A percentile compares a stretch with the other conserved stretches of the same genome.
phyloP scores from a whole-genome alignment of 2,113 vertebrate genomes.

The Otis tarda region DNA sequence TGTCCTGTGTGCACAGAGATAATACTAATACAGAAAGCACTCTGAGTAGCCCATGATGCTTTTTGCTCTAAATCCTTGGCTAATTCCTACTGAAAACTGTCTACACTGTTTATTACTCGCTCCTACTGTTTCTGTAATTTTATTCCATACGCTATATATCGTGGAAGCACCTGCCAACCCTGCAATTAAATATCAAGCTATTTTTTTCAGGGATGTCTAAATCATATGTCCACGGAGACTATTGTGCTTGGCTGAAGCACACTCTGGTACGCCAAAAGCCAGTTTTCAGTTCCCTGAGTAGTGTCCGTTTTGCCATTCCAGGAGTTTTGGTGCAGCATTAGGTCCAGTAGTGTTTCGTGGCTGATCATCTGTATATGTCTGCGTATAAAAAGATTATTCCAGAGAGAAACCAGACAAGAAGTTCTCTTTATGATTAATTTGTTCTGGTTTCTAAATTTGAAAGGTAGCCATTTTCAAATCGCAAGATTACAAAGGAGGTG shows the following conservation, averaged over 20 bases:
- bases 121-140: neutral
- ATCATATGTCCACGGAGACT: neutral
- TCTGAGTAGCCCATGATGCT: neutral
- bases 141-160: neutral
- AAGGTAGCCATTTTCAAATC: neutral
- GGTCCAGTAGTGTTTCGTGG: neutral
- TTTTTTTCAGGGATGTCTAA: neutral
- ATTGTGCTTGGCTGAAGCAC: neutral
- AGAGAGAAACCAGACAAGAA: neutral
- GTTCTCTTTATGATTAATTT: neutral
- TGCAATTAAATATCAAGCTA: neutral
- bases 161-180: neutral
- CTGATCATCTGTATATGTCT: neutral
- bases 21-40: neutral
- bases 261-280: neutral
- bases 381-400: neutral
- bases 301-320: neutral
- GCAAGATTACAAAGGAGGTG: neutral
- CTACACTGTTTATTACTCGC: neutral
- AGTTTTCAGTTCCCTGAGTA: neutral
- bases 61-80: conserved; percentile 18
- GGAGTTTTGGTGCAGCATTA: neutral
- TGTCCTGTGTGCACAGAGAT: conserved; percentile 41
- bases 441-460: neutral
- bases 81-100: conserved; percentile 6